Base-by-base conservation (phyloP, 1,140 invertebrate genomes). In the Drosophila gunungcola region DNA sequence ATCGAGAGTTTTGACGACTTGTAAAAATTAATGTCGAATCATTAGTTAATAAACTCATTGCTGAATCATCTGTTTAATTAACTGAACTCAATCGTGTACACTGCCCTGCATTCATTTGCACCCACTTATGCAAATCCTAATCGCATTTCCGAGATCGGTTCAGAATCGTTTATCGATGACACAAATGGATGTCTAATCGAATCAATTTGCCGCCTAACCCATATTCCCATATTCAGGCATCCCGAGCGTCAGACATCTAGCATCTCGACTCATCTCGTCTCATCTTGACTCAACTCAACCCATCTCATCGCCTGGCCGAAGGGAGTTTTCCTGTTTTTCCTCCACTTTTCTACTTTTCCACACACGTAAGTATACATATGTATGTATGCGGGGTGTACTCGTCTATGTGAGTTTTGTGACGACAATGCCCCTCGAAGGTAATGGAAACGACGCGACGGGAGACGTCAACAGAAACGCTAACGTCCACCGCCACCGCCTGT, bases 341-440 rank as follows among this genome's bases (percentile, higher is more conserved):
- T 64, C 62, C 41, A 62, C 62, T 62, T 64, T 62, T n/a, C 54
- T 29, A 25, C 60, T 36, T 38, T 36, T 38, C 12, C 46, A 43
- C 46, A 58, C 29, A 45, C 34, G 27, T 27, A 32, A 25, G 29
- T 16, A 45, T 42, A 62, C 34, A 13, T n/a, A n/a, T 6, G 27
- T 29, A 45, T 11, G n/a, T 12, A 34, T 36, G 16, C 21, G 12
- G 5, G 29, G 6, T 6, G 6, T 27, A 41, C 16, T 21, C 16
- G 16, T 21, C 16, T n/a, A 29, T 43, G 48, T 39, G 34, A 39
- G 34, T 34, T 7, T 49, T 46, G 9, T 74, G 58, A 67, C 62
- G 64, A 65, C 64, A 67, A 65, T 64, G 64, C 61, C 64, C 64
- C 64, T 63, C 61, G 64, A 53, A 52, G 61, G 64, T 67, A 62